phyloP scores from a whole-genome alignment of 2,888 invertebrate species.

The Lepetodrilus schrolli region DNA sequence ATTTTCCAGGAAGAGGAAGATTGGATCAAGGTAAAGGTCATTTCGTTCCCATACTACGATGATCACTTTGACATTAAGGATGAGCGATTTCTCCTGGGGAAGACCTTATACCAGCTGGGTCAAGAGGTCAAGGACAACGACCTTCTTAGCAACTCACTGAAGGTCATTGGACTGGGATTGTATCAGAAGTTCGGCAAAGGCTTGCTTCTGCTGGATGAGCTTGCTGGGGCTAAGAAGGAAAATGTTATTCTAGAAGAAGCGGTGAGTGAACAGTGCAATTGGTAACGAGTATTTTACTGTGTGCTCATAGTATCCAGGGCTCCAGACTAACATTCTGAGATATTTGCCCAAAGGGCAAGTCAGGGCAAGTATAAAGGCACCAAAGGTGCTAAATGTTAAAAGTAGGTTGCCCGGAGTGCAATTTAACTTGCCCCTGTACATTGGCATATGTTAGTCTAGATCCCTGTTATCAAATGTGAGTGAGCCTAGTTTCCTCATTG shows the following conservation, averaged over 20 bases:
- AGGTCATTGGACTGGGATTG: slow-evolving; percentile 81
- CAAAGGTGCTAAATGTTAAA: too few species aligned
- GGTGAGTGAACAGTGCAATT: slow-evolving; percentile 37
- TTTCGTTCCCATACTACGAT: slow-evolving; percentile 89
- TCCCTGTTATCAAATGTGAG: too few species aligned
- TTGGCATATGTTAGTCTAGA: too few species aligned
- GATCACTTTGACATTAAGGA: slow-evolving; percentile 91
- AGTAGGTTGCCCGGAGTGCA: too few species aligned
- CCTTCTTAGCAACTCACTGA: slow-evolving; percentile 64
- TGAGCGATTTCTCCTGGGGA: slow-evolving; percentile 84
- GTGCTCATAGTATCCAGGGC: too few species aligned
- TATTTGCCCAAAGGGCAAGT: neutral
- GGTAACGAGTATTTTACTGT: too few species aligned
- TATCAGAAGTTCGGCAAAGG: slow-evolving; percentile 82
- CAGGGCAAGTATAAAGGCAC: too few species aligned
- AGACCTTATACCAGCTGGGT: slow-evolving; percentile 80
- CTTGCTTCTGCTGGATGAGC: slow-evolving; percentile 54
- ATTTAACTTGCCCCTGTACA: too few species aligned
- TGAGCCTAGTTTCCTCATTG: too few species aligned
- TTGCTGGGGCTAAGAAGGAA: slow-evolving; percentile 30
- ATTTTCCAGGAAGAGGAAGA: slow-evolving; percentile 72
- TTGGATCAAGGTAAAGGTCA: slow-evolving; percentile 85
- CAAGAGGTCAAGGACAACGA: slow-evolving; percentile 40
- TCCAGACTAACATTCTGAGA: too few species aligned
- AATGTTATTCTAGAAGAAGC: slow-evolving; percentile 45